Evolutionary conservation across 2,888 invertebrate species (phyloP), one percentile per base, ranked within the genome.

Genomic region (Chrysotoxum bicinctum): DNA sequence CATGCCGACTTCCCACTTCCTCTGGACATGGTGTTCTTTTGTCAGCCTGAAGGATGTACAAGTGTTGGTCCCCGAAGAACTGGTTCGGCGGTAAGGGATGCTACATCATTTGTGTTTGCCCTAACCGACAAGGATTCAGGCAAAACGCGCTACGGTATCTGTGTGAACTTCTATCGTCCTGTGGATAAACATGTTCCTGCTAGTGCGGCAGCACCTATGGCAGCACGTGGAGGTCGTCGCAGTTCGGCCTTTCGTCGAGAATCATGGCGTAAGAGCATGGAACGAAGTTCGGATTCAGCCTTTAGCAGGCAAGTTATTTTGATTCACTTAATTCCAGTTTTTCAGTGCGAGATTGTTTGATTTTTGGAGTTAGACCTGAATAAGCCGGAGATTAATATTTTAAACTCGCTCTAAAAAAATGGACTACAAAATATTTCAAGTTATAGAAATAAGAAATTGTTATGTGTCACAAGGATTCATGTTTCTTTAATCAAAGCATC

Each of bases 91-190:
- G 93, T 96, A 60, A 93, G 98, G 80, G 99, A 99, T 92, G 97
- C 98, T 68, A 97, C 97, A 32, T 98, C 99, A 16, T 99, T 99
- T 92, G 98, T 99, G 16, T 99, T 99, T 92, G 98, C 98, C 9
- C 94, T 99, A 88, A 99, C 99, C 21, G 99, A 99, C 91, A 99
- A 99, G 92, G 99, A 99, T 93, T 98, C 98, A 14, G 98, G 98
- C 19, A 96, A 96, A 93, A 97, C 97, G 14, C 95, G 98, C 32
- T 99, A 97, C 91, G 99, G 99, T 45, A 97, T 99, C 88, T 99
- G 99, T 92, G 97, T 99, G 79, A 99, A 99, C 93, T 99, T 99
- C 93, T 99, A 98, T 93, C 95, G 99, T 66, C 97, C 98, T 8
- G 95, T 98, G 88, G 97, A 97, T 91, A 94, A 95, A 82, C 93